Evolutionary conservation across 2,888 invertebrate species (phyloP), one percentile per base, ranked within the genome.

Genomic region (Ommatoiulus sabulosus): DNA sequence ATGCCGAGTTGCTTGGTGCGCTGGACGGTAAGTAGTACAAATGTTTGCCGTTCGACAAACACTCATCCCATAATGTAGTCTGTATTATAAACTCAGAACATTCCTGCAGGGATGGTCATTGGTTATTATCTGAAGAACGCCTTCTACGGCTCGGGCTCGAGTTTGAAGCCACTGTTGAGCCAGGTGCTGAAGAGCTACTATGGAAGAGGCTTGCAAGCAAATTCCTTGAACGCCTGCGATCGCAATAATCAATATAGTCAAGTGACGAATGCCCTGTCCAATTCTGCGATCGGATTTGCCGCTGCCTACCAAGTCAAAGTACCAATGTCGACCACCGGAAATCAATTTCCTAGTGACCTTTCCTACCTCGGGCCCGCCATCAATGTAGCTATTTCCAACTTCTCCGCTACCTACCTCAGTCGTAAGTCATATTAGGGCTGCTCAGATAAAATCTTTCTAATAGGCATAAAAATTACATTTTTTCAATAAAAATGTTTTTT

Each of bases 131-230:
- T 84, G 84, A 84, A 84, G 43, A 43, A 84, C 15, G 17, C 17
- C 7, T 72, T 84, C 85, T 84, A 84, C 43, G 8, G 35, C n/a
- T 7, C 35, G 20, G 46, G 48, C n/a, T 17, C 63, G 15, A 12
- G 24, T n/a, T 17, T 43, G 10, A 44, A 43, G 48, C 87, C 87
- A 15, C 35, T 43, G 12, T 85, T 88, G 88, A 88, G 88, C 35
- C 88, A 88, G 43, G 52, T 88, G 46, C 52, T 88, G 85, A 84
- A 85, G n/a, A 88, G 84, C 24, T 88, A 88, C 44, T 88, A 88
- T 48, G 88, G 88, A 8, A 7, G 88, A 17, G 88, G 88, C 10
- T 24, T 88, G 24, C 44, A 63, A 15, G 15, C 24, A 2, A 85
- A 48, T 17, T 44, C 80, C 10, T 12, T 72, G 7, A 17, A 85